phyloP scores from a whole-genome alignment of 1,140 invertebrate species.

The Aphidius ervi region DNA sequence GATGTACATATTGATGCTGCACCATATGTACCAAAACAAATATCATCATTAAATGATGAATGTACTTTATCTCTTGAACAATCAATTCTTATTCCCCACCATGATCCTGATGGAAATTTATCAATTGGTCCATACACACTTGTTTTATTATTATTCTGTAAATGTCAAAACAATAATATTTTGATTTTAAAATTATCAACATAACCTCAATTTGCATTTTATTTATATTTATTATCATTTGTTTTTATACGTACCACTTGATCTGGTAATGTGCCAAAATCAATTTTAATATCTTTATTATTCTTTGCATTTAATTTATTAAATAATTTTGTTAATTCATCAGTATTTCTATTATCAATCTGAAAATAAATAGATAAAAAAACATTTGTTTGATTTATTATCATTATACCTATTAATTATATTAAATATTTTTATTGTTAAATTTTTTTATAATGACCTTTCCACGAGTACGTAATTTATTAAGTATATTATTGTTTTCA shows the following conservation, averaged over 20 bases:
- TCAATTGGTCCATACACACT: constrained; percentile 39
- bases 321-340: constrained; percentile 40
- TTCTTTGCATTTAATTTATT: constrained; percentile 31
- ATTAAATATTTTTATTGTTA: background rate
- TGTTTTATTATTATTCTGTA: background rate
- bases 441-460: constrained; percentile 5
- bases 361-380: constrained; percentile 11
- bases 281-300: background rate
- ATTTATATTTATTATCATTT: constrained; percentile 1
- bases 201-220: constrained; percentile 13
- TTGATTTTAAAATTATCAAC: background rate
- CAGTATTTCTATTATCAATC: constrained; percentile 29
- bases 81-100: constrained; percentile 51
- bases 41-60: constrained; percentile 36
- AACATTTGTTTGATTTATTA: too few species aligned
- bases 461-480: constrained; percentile 10
- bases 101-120: constrained; percentile 39
- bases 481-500: constrained; percentile 9
- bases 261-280: background rate
- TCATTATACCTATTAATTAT: too few species aligned
- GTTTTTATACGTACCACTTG: constrained; percentile 18
- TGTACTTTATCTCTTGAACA: constrained; percentile 44
- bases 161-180: background rate
- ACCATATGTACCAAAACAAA: constrained; percentile 44
- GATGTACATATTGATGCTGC: constrained; percentile 44